Evolutionary conservation across 2,888 invertebrate species (phyloP).

Genomic region (Caenorhabditis parvicauda): DNA sequence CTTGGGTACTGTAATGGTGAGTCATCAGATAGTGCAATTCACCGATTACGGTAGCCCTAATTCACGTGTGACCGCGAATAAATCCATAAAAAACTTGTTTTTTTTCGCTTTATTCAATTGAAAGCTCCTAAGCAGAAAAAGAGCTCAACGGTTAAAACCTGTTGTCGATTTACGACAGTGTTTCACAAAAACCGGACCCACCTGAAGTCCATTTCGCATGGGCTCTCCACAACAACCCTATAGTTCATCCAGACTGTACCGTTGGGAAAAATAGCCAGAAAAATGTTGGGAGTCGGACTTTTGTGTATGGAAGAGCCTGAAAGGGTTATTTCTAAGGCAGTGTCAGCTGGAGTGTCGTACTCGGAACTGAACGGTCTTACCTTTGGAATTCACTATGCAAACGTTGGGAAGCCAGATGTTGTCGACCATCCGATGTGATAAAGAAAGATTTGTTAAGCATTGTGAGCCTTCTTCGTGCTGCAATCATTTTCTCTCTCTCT

Average conservation of each 20-base stretch:
- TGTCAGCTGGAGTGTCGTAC: background rate
- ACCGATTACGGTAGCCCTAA: background rate
- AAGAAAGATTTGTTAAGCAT: slow-evolving; percentile 58
- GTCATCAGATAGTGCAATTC: background rate
- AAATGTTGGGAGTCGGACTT: slow-evolving; percentile 61
- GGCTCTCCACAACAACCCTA: slow-evolving; percentile 56
- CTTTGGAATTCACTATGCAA: slow-evolving; percentile 52
- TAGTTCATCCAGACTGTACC: slow-evolving; percentile 60
- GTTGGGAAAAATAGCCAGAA: slow-evolving; percentile 61
- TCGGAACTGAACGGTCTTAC: too few relatives aligned
- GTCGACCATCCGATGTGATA: slow-evolving; percentile 57
- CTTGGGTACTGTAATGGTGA: background rate
- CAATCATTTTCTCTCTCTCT: slow-evolving; percentile 21
- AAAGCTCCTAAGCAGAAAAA: slow-evolving; percentile 4
- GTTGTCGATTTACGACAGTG: too few relatives aligned
- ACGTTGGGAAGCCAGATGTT: slow-evolving; percentile 61
- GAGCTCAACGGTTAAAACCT: background rate
- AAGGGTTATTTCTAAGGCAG: background rate
- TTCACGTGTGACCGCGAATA: background rate
- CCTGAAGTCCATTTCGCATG: slow-evolving; percentile 62
- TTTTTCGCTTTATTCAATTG: too few relatives aligned
- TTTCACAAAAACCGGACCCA: too few relatives aligned
- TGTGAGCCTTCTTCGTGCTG: slow-evolving; percentile 60
- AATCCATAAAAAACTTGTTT: too few relatives aligned
- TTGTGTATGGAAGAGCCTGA: slow-evolving; percentile 52